Conservation (phyloP, 2,113 vertebrate genomes). For the Penelope pileata region DNA sequence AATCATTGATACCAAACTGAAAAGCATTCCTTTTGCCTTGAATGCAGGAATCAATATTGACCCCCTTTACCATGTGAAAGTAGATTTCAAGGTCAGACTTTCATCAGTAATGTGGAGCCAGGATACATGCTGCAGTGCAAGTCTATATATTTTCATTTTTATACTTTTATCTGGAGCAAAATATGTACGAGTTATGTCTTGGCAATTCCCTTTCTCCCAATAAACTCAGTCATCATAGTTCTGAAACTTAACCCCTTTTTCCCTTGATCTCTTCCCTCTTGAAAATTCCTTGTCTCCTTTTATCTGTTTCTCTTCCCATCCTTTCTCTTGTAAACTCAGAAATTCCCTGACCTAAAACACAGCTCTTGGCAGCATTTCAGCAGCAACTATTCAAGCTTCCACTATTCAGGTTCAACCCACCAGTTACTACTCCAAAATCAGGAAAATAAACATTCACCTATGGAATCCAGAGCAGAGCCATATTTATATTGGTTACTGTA, state of each 20-base stretch:
- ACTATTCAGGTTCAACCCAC: not conserved
- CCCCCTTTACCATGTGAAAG: not conserved
- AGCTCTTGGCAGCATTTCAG: not conserved
- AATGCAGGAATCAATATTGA: not conserved
- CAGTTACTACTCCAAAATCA: not conserved
- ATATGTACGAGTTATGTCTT: not conserved
- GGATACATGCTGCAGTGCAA: not conserved
- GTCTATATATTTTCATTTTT: not conserved
- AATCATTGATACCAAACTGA: not conserved
- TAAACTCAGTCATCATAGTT: not conserved
- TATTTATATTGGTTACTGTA: not conserved
- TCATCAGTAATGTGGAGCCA: not conserved
- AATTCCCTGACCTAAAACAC: not conserved
- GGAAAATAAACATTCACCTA: not conserved
- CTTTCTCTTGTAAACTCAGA: not conserved
- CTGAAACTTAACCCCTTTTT: not conserved
- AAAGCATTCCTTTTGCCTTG: not conserved
- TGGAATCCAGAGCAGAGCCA: not conserved
- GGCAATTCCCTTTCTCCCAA: not conserved
- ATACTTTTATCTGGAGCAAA: not conserved
- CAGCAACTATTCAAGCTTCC: not conserved
- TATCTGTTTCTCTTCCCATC: not conserved
- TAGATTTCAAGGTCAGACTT: conserved; percentile 14
- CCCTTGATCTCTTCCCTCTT: not conserved
- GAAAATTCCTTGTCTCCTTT: not conserved